Evolutionary conservation across 1,140 invertebrate species (phyloP), one percentile per base, ranked within the genome.

Genomic region (Brachionus rubens): DNA sequence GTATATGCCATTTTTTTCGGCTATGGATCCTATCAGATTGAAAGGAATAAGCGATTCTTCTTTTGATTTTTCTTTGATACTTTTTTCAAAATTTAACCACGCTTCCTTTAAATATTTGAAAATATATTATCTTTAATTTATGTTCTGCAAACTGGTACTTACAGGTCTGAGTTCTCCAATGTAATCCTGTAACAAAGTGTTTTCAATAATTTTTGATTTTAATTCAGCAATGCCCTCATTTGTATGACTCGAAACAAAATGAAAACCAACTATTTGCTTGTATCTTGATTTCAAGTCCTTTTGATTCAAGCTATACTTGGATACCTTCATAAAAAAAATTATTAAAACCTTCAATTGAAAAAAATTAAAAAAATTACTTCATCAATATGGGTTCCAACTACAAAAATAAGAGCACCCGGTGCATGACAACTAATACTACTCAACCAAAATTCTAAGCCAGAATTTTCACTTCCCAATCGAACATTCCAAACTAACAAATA

Each of bases 361-460:
- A n/a, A n/a, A n/a, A n/a, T n/a, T n/a, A n/a, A n/a, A n/a, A n/a
- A n/a, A n/a, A n/a, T n/a, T n/a, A 62, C 56, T 40, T 62, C 28
- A 40, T 62, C 56, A n/a, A 62, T 40, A 62, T 62, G 56, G 14
- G 56, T 62, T 41, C 56, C 56, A 14, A 62, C 56, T n/a, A 62
- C 19, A 9, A 62, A 1, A 16, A 62, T 30, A 0, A 30, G 56
- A 36, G 56, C 56, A n/a, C 56, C 33, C 19, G 56, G 56, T 36
- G 56, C 30, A 62, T 62, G 56, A n/a, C 83, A 83, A 6, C 81
- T 80, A 7, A 84, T 82, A 26, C 82, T 83, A 41, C 79, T 83
- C n/a, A 84, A 79, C 83, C 83, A 84, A 79, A 84, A 84, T 70
- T 84, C 82, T 12, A 84, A 78, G 16, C 82, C 83, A 40, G 82